Evolutionary conservation across 2,888 invertebrate genomes (phyloP).

Genomic region (Hesperia comma): DNA sequence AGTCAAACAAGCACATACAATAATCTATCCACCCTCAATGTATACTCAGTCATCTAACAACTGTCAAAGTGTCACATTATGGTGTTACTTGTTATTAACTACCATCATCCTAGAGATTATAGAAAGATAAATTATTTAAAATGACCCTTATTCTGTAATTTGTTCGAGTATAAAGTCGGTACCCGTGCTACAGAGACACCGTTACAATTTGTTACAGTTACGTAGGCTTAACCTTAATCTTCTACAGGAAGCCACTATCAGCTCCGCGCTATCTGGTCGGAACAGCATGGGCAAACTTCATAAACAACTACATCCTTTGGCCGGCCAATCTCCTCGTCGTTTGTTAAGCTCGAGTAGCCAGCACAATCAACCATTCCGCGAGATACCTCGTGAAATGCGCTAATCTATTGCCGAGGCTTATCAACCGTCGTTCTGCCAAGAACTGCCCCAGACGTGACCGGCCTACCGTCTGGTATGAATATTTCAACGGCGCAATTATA

Average conservation of each 20-base stretch:
- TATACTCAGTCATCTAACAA: no score
- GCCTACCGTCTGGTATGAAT: constrained; percentile 32
- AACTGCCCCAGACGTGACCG: constrained; percentile 38
- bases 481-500: constrained; percentile 45
- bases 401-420: constrained; percentile 23
- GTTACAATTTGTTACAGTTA: constrained; percentile 2
- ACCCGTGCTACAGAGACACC: background rate
- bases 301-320: constrained; percentile 8
- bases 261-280: background rate
- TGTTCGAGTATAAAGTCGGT: no score
- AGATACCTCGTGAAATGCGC: constrained; percentile 1
- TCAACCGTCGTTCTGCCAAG: constrained; percentile 34
- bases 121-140: no score
- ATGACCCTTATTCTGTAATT: no score
- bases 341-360: constrained; percentile 1
- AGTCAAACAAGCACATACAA: no score
- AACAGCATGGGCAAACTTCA: constrained; percentile 1
- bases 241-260: constrained; percentile 7
- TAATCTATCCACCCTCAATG: no score
- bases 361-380: background rate
- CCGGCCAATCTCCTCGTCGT: background rate
- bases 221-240: constrained; percentile 7
- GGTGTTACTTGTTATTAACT: no score
- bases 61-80: no score
- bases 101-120: no score